Conservation (phyloP, 2,113 vertebrate species). For the Pontoporia blainvillei region DNA sequence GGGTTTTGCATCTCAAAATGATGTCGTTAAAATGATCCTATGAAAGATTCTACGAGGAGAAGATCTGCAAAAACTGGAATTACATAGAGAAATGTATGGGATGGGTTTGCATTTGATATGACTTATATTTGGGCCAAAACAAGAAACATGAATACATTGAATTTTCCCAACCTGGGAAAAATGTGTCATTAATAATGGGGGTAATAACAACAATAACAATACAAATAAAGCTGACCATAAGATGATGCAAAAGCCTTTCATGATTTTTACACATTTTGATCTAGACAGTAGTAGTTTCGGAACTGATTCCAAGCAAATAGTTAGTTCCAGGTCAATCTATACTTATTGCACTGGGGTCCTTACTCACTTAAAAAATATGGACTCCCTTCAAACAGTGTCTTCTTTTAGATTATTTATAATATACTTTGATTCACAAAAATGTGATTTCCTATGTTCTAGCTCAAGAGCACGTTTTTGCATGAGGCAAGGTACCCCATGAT, state of each 20-base stretch:
- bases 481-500: background rate
- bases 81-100: background rate
- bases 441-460: background rate
- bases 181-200: background rate
- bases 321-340: background rate
- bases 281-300: background rate
- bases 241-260: background rate
- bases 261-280: background rate
- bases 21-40: slow-evolving; percentile 72
- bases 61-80: background rate
- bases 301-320: background rate
- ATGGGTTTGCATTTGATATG: background rate
- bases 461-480: background rate
- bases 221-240: background rate
- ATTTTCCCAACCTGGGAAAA: background rate
- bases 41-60: background rate
- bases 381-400: background rate
- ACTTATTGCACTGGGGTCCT: background rate
- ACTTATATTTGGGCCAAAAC: background rate
- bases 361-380: background rate
- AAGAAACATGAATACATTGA: background rate
- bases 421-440: background rate
- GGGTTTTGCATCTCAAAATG: slow-evolving; percentile 32
- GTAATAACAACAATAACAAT: background rate
- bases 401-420: slow-evolving; percentile 11